phyloP scores from a whole-genome alignment of 1,140 invertebrate genomes.

The Battus philenor region DNA sequence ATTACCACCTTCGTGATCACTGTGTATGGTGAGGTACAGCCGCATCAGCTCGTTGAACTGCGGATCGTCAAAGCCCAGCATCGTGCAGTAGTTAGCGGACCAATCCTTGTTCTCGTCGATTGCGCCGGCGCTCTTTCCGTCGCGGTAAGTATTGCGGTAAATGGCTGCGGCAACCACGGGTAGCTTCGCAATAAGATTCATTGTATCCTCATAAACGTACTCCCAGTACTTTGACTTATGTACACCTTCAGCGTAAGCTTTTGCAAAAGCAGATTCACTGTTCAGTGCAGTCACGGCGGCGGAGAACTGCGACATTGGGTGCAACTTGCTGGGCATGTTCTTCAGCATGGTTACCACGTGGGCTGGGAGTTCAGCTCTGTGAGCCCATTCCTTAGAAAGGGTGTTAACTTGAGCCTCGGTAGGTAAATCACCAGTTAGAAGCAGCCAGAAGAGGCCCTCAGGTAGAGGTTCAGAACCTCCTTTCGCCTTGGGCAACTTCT shows the following conservation, averaged over 20 bases:
- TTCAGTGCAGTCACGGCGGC: not conserved
- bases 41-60: not conserved
- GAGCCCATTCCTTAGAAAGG: not conserved
- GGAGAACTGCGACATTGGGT: not conserved
- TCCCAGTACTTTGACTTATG: not conserved
- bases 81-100: not conserved
- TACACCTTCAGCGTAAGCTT: not conserved
- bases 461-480: not conserved
- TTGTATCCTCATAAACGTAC: not conserved
- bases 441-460: not conserved
- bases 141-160: not conserved
- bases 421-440: not conserved
- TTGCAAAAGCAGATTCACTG: not conserved
- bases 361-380: not conserved
- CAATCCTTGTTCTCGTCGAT: not conserved
- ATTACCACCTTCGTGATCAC: slow-evolving; percentile 97
- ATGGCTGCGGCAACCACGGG: not conserved
- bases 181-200: not conserved
- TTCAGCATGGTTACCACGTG: not conserved
- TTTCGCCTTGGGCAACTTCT: not conserved
- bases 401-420: not conserved
- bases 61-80: not conserved
- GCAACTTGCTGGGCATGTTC: not conserved
- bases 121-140: not conserved
- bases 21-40: slow-evolving; percentile 34